These are phyloP conservation scores for Grus americana DNA, from an alignment of 2,113 vertebrate genomes.

Conservation along the genomic window DNA sequence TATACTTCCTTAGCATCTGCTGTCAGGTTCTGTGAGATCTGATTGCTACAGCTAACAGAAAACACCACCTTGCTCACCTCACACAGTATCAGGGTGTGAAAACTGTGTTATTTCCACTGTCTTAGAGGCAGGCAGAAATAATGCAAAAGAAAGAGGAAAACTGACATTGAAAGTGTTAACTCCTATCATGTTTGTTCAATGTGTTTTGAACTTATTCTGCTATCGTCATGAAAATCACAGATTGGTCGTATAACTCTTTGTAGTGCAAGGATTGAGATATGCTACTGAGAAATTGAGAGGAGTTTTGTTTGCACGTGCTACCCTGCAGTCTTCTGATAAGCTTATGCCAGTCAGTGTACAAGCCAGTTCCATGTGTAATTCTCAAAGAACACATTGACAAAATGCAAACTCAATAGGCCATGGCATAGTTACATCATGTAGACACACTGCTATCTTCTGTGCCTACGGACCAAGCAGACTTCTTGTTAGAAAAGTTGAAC, in stretches of 20 bases:
- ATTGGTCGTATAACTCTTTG: background rate
- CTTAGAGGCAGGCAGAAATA: background rate
- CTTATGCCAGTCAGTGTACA: background rate
- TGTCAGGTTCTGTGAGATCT: background rate
- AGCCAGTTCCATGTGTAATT: background rate
- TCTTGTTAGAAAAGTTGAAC: background rate
- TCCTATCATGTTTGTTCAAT: background rate
- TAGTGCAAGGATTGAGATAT: background rate
- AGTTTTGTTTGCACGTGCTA: background rate
- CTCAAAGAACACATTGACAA: background rate
- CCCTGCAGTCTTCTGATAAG: background rate
- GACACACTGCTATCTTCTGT: background rate
- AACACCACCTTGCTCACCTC: background rate
- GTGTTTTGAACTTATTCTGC: background rate
- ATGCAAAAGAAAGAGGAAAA: background rate
- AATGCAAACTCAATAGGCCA: background rate
- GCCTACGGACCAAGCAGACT: background rate
- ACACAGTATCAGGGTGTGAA: background rate
- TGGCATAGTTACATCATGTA: background rate
- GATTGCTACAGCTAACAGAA: background rate
- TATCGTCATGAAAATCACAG: background rate
- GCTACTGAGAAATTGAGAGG: background rate
- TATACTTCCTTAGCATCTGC: background rate
- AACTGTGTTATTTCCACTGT: rapidly evolving
- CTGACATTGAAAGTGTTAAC: background rate